Conservation (phyloP, 2,888 invertebrate genomes). For the Rutpela maculata region DNA sequence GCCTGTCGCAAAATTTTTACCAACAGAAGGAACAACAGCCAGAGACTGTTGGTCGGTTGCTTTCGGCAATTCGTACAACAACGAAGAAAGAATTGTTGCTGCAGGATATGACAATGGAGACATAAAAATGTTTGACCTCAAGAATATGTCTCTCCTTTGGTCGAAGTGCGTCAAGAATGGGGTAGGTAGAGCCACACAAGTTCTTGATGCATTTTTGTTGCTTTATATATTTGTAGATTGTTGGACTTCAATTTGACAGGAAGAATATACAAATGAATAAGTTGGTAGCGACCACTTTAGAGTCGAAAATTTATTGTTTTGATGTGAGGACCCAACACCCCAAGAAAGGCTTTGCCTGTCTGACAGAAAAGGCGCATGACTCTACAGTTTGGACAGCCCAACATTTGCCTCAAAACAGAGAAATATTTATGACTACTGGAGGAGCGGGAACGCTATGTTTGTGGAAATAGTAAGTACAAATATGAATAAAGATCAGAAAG, state of each 20-base stretch:
- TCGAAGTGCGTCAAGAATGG: conserved; percentile 95
- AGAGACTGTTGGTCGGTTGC: conserved; percentile 96
- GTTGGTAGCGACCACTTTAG: conserved; percentile 91
- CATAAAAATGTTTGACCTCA: conserved; percentile 93
- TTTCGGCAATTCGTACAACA: conserved; percentile 93
- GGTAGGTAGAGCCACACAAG: conserved; percentile 72
- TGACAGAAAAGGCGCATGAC: conserved; percentile 74
- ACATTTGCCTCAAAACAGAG: conserved; percentile 95
- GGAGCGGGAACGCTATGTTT: conserved; percentile 92
- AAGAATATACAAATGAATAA: conserved; percentile 97
- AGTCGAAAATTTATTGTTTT: conserved; percentile 92
- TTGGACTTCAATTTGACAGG: conserved; percentile 92
- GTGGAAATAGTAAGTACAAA: conserved; percentile 92
- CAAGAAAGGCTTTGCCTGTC: conserved; percentile 88
- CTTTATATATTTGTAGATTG: conserved; percentile 77
- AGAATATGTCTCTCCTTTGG: conserved; percentile 89
- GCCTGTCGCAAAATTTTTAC: conserved; percentile 93
- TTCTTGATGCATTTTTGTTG: background rate
- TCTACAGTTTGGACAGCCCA: conserved; percentile 93
- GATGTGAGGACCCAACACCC: conserved; percentile 93
- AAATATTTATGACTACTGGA: conserved; percentile 92
- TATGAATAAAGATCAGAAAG: background rate
- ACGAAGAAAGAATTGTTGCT: conserved; percentile 88
- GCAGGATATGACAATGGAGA: conserved; percentile 98
- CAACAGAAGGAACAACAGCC: conserved; percentile 80